Evolutionary conservation across 1,140 invertebrate species (phyloP).

Genomic region (Papilio helenus): DNA sequence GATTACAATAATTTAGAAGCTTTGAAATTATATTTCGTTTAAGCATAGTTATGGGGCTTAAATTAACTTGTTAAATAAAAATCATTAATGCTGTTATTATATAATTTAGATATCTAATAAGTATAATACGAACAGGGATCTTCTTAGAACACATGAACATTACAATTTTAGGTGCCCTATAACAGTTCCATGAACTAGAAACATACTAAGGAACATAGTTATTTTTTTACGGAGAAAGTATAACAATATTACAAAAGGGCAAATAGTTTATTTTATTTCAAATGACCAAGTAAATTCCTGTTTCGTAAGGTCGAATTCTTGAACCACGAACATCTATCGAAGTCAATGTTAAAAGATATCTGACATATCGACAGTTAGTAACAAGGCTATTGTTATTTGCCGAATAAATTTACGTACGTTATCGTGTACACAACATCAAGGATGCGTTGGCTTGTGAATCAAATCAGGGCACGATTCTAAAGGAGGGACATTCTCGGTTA

Average conservation of each 20-base stretch:
- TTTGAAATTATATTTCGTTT: too few species aligned
- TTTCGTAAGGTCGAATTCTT: not conserved
- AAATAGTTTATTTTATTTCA: not conserved
- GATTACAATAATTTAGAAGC: too few species aligned
- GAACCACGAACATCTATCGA: not conserved
- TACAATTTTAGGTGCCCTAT: not conserved
- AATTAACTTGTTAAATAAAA: too few species aligned
- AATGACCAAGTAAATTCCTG: not conserved
- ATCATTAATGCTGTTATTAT: too few species aligned
- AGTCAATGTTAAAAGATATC: not conserved
- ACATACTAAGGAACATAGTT: not conserved
- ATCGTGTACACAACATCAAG: not conserved
- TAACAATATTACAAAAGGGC: slow-evolving; percentile 1
- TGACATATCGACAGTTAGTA: not conserved
- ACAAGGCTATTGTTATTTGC: slow-evolving; percentile 16
- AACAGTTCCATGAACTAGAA: not conserved
- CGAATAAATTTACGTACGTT: slow-evolving; percentile 4
- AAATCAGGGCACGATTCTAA: slow-evolving; percentile 32
- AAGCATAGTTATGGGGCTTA: too few species aligned
- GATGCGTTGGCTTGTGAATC: slow-evolving; percentile 16
- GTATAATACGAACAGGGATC: too few species aligned
- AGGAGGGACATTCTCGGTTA: not conserved
- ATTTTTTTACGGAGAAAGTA: not conserved
- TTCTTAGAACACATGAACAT: not conserved
- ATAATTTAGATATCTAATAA: too few species aligned